Base-by-base conservation (phyloP, 2,888 invertebrate genomes). In the Synanthedon tipuliformis region DNA sequence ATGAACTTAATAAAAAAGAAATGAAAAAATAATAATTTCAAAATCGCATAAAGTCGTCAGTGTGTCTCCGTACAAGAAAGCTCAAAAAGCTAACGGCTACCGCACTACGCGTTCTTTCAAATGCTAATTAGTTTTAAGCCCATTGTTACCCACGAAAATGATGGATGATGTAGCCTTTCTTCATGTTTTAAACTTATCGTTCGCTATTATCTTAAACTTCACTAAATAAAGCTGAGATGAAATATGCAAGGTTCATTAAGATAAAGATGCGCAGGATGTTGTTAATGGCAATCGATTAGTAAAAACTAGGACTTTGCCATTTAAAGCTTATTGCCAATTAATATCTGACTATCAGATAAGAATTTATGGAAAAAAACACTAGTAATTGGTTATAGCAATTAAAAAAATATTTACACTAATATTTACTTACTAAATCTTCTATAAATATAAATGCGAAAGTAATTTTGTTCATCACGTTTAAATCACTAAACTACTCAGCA, bases 21-120 rank as follows among this genome's bases (percentile, higher is more conserved):
- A 5, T 3, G 5, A 4, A 34, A 34, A 10, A 10, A 8, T 2
- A 7, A 8, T 34, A 8, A 3, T 34, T 34, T 34, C 34, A 45
- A 45, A 45, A n/a, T 45, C 45, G 45, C 15, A 45, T 16, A 18
- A 12, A 63, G 63, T 66, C 61, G 70, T 64, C 51, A 59, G 65
- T 63, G 63, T 67, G 58, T 52, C 52, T 56, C 58, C 64, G 65
- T 61, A 66, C 59, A 60, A 57, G 58, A 70, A 63, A 59, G 59
- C 60, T 66, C 68, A 60, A 73, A 70, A 72, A 75, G 65, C 63
- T 57, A 60, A 61, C 64, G 61, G 73, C 83, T 77, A 75, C 83
- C 67, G 82, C 61, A 69, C 75, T 83, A 83, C 83, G 80, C 81
- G 59, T 61, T 63, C 74, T 76, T 82, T 82, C 75, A 72, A 70